Base-by-base conservation (phyloP, 2,113 vertebrate genomes). In the Rhinolophus ferrumequinum region DNA sequence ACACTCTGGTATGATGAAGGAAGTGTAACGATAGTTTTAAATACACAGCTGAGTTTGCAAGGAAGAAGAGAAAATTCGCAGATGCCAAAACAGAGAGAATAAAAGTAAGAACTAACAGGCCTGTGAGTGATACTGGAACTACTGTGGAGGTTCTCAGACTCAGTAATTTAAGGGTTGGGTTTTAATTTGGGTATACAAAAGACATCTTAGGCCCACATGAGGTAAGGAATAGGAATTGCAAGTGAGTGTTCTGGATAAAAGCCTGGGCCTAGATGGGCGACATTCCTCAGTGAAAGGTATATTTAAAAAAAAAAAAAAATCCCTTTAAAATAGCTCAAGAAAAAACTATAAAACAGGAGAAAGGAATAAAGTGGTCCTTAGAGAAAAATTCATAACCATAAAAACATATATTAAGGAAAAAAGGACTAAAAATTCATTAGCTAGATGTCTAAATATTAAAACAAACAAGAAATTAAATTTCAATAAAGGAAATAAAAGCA, bases 11-110 rank as follows among this genome's bases (percentile, higher is more conserved):
- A 62, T 47, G 19, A 44, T 58, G 38, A 54, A 66, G 50, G 81
- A 95, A 85, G 75, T 22, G 11, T 2, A 88, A 62, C 7, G 75
- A 54, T 12, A 67, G 52, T 38, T 81, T 93, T 64, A 69, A 90
- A 86, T 60, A 75, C 52, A 95, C 3, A 86, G 60, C 12, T 92
- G 24, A 81, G 56, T 35, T 11, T 62, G 16, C 16, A 89, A 73
- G n/a, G 28, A 91, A 85, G 22, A 83, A 79, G 7, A 92, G 15
- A 54, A 85, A 96, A 85, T 70, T 92, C 21, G 58, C 33, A 35
- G 93, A 52, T 60, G 58, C 24, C 62, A 81, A n/a, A 60, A 90
- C 41, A 82, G 77, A 81, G 60, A 83, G n/a, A 76, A 21, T 60
- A 13, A 67, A 72, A 84, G 54, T 38, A 77, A 79, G 67, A 38